Percentiles rank a stretch among this genome's conserved stretches.
These are phyloP conservation scores for Hoplias malabaricus DNA, from an alignment of 2,113 vertebrate species.

Conservation along the genomic window DNA sequence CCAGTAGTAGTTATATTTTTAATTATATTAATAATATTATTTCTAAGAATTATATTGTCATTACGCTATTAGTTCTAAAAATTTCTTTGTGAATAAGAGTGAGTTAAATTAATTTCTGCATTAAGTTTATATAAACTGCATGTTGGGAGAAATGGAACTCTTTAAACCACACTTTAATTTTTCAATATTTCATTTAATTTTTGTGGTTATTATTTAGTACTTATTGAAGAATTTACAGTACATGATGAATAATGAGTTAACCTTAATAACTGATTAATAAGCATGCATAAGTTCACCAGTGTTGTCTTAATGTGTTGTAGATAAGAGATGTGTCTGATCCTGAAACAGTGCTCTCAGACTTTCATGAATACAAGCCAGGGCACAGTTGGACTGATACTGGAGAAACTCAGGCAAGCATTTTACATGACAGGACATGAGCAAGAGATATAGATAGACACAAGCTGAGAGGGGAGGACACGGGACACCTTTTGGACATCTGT, in stretches of 20 bases:
- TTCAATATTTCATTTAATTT: too few species aligned
- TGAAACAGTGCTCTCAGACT: slow-evolving; percentile 24
- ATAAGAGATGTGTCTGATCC: slow-evolving; percentile 7
- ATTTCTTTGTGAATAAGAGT: too few species aligned
- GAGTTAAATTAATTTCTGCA: too few species aligned
- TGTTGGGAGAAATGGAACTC: neutral
- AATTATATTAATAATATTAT: too few species aligned
- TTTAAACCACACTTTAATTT: too few species aligned
- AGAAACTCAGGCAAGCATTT: slow-evolving; percentile 50
- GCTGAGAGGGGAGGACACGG: slow-evolving; percentile 15
- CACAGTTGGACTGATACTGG: slow-evolving; percentile 38
- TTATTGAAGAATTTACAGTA: neutral
- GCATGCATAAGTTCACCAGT: neutral
- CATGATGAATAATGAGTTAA: neutral
- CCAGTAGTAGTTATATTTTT: too few species aligned
- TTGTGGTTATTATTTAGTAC: too few species aligned
- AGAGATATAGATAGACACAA: slow-evolving; percentile 46
- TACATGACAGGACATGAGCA: slow-evolving; percentile 49
- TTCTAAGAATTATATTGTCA: too few species aligned
- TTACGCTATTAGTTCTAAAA: too few species aligned
- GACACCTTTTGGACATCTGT: slow-evolving; percentile 29
- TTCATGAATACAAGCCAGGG: slow-evolving; percentile 10
- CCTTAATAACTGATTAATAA: neutral
- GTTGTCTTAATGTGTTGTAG: neutral
- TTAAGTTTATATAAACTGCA: neutral